Conservation (phyloP, 2,888 invertebrate species). For the Venusia cambrica region DNA sequence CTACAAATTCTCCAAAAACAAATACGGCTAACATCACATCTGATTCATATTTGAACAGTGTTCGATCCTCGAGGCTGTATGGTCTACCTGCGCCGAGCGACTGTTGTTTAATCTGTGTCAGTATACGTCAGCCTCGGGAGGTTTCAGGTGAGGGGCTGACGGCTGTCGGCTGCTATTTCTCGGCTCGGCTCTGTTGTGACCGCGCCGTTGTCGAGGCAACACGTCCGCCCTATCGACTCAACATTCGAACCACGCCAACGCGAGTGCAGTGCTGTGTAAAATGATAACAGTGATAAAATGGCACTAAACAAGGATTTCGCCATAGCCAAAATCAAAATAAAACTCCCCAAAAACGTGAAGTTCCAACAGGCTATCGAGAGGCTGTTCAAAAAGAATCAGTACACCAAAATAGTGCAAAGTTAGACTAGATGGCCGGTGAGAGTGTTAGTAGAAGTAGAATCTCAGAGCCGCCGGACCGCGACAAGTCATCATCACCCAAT, state of each 20-base stretch:
- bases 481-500: constrained; percentile 53
- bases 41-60: constrained; percentile 14
- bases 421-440: constrained; percentile 77
- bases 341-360: constrained; percentile 57
- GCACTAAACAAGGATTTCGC: constrained; percentile 75
- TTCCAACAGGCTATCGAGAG: constrained; percentile 67
- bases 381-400: constrained; percentile 71
- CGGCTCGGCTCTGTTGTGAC: constrained; percentile 60
- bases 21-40: no score
- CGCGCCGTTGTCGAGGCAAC: constrained; percentile 70
- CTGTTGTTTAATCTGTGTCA: constrained; percentile 47
- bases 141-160: constrained; percentile 45
- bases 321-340: constrained; percentile 65
- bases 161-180: constrained; percentile 53
- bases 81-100: constrained; percentile 33
- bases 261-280: constrained; percentile 54
- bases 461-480: constrained; percentile 54
- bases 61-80: no score
- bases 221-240: constrained; percentile 37
- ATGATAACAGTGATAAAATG: constrained; percentile 69
- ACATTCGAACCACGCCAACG: constrained; percentile 40
- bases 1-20: no score
- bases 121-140: constrained; percentile 10
- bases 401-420: constrained; percentile 76
- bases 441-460: constrained; percentile 63